Base-by-base conservation (phyloP, 2,888 invertebrate genomes). In the Drosophila borborema region DNA sequence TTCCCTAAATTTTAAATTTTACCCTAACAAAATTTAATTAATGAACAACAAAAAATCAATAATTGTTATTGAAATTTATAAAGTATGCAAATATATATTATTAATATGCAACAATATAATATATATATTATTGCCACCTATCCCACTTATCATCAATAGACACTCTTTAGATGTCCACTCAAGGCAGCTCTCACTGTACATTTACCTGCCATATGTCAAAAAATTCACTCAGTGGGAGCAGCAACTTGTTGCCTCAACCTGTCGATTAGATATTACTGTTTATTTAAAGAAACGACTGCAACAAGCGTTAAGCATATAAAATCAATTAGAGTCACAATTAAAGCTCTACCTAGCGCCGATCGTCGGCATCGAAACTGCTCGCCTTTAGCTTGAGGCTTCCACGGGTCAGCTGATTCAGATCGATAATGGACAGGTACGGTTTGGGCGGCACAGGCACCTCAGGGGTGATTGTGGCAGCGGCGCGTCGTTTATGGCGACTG, bases 371-470 rank as follows among this genome's bases (percentile, higher is more conserved):
- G 18, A 87, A 89, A 49, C 86, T 87, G 18, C 46, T 86, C 20
- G 88, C 69, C 31, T 90, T 88, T 3, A 88, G 64, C 43, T 95
- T 95, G 55, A 95, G 92, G 64, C 95, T 95, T 41, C 95, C 95
- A 60, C 95, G 93, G 8, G 95, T 95, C 89, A 96, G 94, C 92
- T 95, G 94, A 94, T 96, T 96, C 90, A 96, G 95, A 93, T 96
- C 96, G 76, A 96, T 96, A 82, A 96, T 96, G 34, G 96, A 95
- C 72, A 96, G 94, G 87, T 95, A 94, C n/a, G 96, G 95, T 88
- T 95, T 94, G 8, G 94, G 94, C 31, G 94, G 93, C 45, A 94
- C 92, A 2, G 91, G 90, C 16, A 84, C 43, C 34, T 91, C 91
- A 23, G 78, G 81, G 4, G 76, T 63, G 3, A 78, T 53, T 12